Base-by-base conservation (phyloP, 2,888 invertebrate species). In the Epinotia bilunana region DNA sequence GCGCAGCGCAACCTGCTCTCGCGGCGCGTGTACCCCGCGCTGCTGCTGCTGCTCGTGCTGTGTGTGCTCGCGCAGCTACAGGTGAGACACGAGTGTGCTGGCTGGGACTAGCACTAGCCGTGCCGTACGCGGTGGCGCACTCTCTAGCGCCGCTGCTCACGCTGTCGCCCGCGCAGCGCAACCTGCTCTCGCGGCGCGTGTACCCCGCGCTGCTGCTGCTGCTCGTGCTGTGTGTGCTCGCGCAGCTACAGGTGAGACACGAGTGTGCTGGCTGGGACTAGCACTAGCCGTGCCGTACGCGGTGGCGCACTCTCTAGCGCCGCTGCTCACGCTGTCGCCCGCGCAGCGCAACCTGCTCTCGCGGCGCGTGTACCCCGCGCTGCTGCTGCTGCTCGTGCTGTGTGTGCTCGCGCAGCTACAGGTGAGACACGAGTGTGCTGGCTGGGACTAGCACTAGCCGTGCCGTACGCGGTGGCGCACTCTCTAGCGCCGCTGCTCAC, bases 61-160 rank as follows among this genome's bases (percentile, higher is more conserved):
- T 92, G 97, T 74, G 95, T 95, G 64, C 74, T 74, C n/a, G 78
- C 74, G 23, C 74, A 74, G 58, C 96, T 98, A 62, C 80, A 80
- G 78, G 80, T 65, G 7, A 46, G 5, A 49, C 9, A 39, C 39
- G 39, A 39, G 39, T 99, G 78, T 96, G 97, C 73, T 96, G 96
- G 86, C 96, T 99, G 82, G 99, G 99, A 3, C 94, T 99, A 80
- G 97, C 98, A 43, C 95, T 99, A 77, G 97, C 99, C 0, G 94
- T 99, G 80, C 99, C 99, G n/a, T 99, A 99, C 89, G 97, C 97
- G 43, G 93, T 97, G 77, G 98, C 98, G 6, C 96, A 98, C 88
- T 96, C 96, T 78, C 89, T 97, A 60, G 95, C 97, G 77, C 97
- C 97, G 65, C 89, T 97, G 13, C 92, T 96, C 73, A 94, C 97